Evolutionary conservation across 1,140 invertebrate species (phyloP).

Genomic region (Dryas iulia): DNA sequence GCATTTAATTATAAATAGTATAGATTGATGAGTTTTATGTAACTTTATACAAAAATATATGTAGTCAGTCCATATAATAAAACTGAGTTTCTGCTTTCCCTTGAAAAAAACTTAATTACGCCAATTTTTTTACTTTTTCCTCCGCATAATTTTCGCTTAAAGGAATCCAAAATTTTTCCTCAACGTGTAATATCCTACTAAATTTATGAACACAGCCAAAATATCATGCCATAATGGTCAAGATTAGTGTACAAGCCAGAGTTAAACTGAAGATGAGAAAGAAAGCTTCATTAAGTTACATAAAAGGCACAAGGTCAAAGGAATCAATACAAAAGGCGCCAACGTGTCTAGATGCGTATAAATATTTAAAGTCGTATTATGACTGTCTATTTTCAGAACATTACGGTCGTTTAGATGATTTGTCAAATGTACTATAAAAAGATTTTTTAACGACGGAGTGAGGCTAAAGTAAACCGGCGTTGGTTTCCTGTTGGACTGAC

Average conservation of each 20-base stretch:
- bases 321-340: conserved; percentile 52
- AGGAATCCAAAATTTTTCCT: too few species aligned
- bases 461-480: not conserved
- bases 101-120: too few species aligned
- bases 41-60: too few species aligned
- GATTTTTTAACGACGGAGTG: not conserved
- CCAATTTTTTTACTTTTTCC: too few species aligned
- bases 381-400: not conserved
- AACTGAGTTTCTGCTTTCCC: too few species aligned
- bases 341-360: conserved; percentile 36
- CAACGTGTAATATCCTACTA: too few species aligned
- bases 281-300: conserved; percentile 19
- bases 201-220: too few species aligned
- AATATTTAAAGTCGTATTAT: conserved; percentile 8
- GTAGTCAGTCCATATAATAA: too few species aligned
- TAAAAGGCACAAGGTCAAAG: conserved; percentile 41
- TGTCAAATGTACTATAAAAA: not conserved
- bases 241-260: not conserved
- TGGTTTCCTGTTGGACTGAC: not conserved
- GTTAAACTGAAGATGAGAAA: conserved; percentile 11
- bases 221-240: too few species aligned
- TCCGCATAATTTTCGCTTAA: too few species aligned
- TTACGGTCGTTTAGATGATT: not conserved
- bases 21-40: too few species aligned
- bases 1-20: too few species aligned